phyloP scores from a whole-genome alignment of 2,888 invertebrate genomes.

The Neria commutata region DNA sequence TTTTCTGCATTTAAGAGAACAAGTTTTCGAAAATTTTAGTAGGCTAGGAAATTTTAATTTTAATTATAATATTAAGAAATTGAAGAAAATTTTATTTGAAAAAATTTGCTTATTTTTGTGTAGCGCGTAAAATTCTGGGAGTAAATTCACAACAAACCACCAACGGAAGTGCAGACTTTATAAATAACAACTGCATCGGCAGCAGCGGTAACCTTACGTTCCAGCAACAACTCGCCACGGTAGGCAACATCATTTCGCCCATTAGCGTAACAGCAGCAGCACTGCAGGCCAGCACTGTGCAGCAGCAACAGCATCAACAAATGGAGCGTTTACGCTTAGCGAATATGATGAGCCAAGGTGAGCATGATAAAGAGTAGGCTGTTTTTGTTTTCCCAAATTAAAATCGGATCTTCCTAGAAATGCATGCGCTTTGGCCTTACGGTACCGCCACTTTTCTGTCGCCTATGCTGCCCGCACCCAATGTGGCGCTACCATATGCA shows the following conservation, averaged over 20 bases:
- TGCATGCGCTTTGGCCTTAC: conserved; percentile 48
- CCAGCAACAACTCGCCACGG: not conserved
- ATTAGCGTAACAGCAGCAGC: too few species aligned
- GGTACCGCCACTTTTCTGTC: conserved; percentile 46
- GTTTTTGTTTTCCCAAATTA: too few species aligned
- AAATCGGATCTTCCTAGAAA: conserved; percentile 33
- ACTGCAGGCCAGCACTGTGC: too few species aligned
- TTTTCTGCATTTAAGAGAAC: not conserved
- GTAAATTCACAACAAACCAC: conserved; percentile 22
- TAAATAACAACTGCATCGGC: too few species aligned
- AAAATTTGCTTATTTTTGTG: conserved; percentile 18
- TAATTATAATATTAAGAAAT: conserved; percentile 14
- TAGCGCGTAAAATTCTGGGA: conserved; percentile 48
- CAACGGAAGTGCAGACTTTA: too few species aligned
- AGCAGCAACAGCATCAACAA: conserved; percentile 32
- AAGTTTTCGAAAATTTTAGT: not conserved
- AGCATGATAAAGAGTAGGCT: too few species aligned
- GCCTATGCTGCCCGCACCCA: conserved; percentile 43
- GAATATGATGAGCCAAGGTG: conserved; percentile 45
- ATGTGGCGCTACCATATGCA: conserved; percentile 41
- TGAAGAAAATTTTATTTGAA: conserved; percentile 11
- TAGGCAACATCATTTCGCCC: not conserved
- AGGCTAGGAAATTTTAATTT: not conserved
- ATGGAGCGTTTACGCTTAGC: conserved; percentile 46
- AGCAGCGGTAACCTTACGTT: too few species aligned